phyloP scores from a whole-genome alignment of 2,888 invertebrate genomes.

The Stenoptilia bipunctidactyla region DNA sequence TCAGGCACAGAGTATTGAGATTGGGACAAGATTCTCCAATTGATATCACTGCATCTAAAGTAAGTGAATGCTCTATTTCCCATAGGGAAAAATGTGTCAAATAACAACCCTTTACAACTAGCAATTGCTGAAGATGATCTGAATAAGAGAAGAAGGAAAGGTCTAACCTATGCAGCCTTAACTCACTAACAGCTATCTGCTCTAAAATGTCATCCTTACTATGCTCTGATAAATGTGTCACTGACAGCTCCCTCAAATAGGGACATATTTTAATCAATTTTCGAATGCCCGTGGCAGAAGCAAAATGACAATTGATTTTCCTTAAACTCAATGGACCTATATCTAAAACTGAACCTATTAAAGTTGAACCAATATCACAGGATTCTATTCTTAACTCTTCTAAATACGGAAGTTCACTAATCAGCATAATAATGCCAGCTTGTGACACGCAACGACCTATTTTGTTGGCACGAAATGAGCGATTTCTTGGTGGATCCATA shows the following conservation, averaged over 20 bases:
- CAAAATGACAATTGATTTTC: constrained; percentile 60
- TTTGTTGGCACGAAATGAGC: constrained; percentile 43
- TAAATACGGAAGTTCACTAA: constrained; percentile 46
- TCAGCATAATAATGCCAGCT: constrained; percentile 49
- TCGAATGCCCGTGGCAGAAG: constrained; percentile 49
- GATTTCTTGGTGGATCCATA: constrained; percentile 62
- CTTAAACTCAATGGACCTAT: constrained; percentile 51
- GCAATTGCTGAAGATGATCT: constrained; percentile 43
- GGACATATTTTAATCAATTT: constrained; percentile 58
- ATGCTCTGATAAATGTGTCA: constrained; percentile 53
- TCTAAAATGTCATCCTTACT: constrained; percentile 56
- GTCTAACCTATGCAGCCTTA: constrained; percentile 42
- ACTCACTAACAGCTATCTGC: constrained; percentile 44
- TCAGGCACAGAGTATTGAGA: constrained; percentile 44
- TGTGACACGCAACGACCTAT: constrained; percentile 59
- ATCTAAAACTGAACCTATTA: constrained; percentile 39
- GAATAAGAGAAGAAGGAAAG: constrained; percentile 59
- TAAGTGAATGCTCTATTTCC: constrained; percentile 55
- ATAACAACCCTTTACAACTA: constrained; percentile 46
- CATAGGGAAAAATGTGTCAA: constrained; percentile 58
- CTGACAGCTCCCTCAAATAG: constrained; percentile 44
- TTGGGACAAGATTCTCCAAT: constrained; percentile 55
- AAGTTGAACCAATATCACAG: constrained; percentile 60
- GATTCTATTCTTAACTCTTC: constrained; percentile 61
- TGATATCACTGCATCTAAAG: constrained; percentile 42